Base-by-base conservation (phyloP, 2,113 vertebrate genomes). In the Phrynocephalus versicolor region DNA sequence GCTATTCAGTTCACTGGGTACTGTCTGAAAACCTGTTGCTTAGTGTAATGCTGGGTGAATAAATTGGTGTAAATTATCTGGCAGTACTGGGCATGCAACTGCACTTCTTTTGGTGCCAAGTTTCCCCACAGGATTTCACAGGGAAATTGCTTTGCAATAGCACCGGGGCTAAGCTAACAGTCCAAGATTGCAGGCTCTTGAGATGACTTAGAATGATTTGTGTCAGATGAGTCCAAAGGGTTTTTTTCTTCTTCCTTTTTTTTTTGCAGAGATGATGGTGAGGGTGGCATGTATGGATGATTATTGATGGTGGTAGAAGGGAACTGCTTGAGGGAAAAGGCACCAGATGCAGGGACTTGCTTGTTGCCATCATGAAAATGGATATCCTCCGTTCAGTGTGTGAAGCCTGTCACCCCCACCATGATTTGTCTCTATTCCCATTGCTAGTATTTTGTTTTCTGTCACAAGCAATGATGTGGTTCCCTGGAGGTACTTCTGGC, bases 391-490 rank as follows among this genome's bases (percentile, higher is more conserved):
- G 8, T 88, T 89, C 2, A 35, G 1, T 12, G 1, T 89, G 33
- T 92, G 85, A 84, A 64, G 88, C 16, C 77, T 91, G 87, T 93
- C 78, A 87, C 73, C 74, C 82, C 75, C n/a, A 83, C 21, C 41
- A 64, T 85, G 85, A 51, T 70, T 88, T 69, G 10, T 25, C 83
- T 67, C 14, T 37, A 65, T 81, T 92, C 78, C 83, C 75, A 82
- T 85, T 79, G 78, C 67, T 91, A 78, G 67, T 3, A 45, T 88
- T 88, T 65, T 90, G 45, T 83, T 86, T 87, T 15, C 71, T 87
- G 79, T 86, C 64, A 67, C 41, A 88, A 85, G 35, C 33, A 41
- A 88, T 81, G 62, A 27, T 92, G 81, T 92, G 89, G 73, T 79
- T 75, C 65, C 58, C 23, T 88, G 15, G 60, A 83, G 45, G n/a